Base-by-base conservation (phyloP, 2,113 vertebrate species). In the Geococcyx californianus region DNA sequence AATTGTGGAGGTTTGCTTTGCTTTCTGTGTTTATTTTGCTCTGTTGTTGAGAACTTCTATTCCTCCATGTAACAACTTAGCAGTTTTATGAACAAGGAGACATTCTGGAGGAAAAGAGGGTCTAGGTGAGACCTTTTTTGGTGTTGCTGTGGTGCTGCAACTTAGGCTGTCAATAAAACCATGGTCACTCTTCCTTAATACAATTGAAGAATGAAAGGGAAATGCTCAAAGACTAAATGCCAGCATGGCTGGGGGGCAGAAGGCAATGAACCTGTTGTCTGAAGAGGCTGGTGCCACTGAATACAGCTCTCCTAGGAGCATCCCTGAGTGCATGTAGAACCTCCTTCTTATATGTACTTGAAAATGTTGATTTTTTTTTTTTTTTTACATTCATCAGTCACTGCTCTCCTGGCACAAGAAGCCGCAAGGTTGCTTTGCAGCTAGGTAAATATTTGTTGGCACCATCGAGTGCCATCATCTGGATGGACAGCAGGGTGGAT, bases 381-480 rank as follows among this genome's bases (percentile, higher is more conserved):
- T 34, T n/a, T 89, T 70, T 74, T 29, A 16, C 36, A 62, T 54
- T 59, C 34, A 64, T 93, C 45, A 16, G 5, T 87, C 6, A 1
- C 54, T 19, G 9, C 38, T 84, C 34, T 56, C 40, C 66, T 8
- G 0, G 52, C 59, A 25, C 9, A 17, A 56, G 82, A 3, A 83
- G 28, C 24, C 58, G 45, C 64, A 34, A 85, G 51, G 69, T 28
- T 76, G 16, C 54, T 83, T 44, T 45, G 42, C 31, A 59, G 28
- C 42, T 77, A 47, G 33, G 67, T 83, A 88, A 90, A 77, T 90
- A 86, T 86, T 90, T 94, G 77, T 64, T 67, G 84, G 93, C 77
- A 81, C 56, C 42, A 45, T 2, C 36, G 54, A 91, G 58, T 85
- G 70, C 55, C 74, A 92, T 85, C 78, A 82, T 60, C 78, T 87